Conservation (phyloP, 35 echinoderm and acorn worm species). For the Ophioderma brevispina region DNA sequence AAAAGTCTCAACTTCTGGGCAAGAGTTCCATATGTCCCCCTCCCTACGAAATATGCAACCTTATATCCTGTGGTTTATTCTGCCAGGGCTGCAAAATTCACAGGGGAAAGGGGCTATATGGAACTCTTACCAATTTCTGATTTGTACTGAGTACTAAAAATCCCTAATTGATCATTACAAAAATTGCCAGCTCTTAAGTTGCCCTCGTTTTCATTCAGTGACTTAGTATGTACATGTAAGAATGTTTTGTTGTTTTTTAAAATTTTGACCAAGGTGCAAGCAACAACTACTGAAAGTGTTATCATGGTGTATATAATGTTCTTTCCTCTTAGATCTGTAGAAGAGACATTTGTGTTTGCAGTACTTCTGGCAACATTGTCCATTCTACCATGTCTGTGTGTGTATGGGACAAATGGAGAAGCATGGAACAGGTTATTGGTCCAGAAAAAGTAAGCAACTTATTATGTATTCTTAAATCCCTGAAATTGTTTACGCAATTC, state of each 20-base stretch:
- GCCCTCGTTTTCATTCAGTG: neutral
- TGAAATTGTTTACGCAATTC: too few species aligned
- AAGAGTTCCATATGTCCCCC: too few species aligned
- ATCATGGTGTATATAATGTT: too few species aligned
- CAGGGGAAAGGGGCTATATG: too few species aligned
- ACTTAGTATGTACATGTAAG: neutral
- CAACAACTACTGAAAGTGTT: too few species aligned
- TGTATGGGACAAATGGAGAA: constrained; percentile 44
- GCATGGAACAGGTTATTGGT: constrained; percentile 62
- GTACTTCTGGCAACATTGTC: constrained; percentile 66
- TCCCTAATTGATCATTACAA: neutral
- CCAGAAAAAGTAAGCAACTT: constrained; percentile 64
- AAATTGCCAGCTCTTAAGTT: too few species aligned
- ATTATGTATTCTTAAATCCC: neutral
- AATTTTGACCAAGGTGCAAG: neutral
- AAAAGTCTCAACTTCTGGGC: too few species aligned
- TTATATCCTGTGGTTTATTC: too few species aligned
- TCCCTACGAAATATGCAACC: too few species aligned
- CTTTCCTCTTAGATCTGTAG: constrained; percentile 30
- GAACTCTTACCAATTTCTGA: too few species aligned
- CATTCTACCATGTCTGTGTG: constrained; percentile 63
- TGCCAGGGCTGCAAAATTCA: too few species aligned
- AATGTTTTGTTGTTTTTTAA: neutral
- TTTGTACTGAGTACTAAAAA: neutral
- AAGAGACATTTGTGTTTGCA: constrained; percentile 75